These are phyloP conservation scores for Macaca mulatta DNA, from an alignment of 2,113 vertebrate species.

Conservation along the genomic window DNA sequence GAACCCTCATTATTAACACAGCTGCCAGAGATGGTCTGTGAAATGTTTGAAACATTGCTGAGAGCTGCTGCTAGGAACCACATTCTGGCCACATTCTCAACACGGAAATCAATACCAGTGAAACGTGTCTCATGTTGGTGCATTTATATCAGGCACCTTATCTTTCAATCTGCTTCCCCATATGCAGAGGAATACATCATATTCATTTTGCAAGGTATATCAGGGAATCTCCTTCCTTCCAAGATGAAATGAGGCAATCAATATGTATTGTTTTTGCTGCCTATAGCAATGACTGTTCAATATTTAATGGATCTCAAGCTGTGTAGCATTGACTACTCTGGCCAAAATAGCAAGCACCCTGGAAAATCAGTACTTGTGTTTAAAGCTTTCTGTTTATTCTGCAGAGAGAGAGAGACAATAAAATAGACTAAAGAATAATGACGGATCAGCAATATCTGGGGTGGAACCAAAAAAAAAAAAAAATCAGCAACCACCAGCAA, in stretches of 20 bases:
- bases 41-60: not conserved
- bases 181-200: not conserved
- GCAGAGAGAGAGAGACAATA: not conserved
- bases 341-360: not conserved
- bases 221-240: not conserved
- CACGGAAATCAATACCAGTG: not conserved
- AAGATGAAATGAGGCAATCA: not conserved
- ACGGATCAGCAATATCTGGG: no score
- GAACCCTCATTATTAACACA: constrained; percentile 47
- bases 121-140: rapidly evolving
- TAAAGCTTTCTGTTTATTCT: not conserved
- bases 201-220: not conserved
- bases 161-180: not conserved
- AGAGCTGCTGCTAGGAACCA: not conserved
- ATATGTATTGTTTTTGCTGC: not conserved
- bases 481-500: not conserved
- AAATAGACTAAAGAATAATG: not conserved
- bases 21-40: constrained; percentile 71
- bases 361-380: not conserved
- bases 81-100: not conserved
- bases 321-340: not conserved
- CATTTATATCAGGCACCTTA: not conserved
- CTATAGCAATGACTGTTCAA: not conserved
- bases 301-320: not conserved
- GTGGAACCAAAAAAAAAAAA: not conserved